Evolutionary conservation across 2,888 invertebrate genomes (phyloP).

Genomic region (Eupithecia inturbata): DNA sequence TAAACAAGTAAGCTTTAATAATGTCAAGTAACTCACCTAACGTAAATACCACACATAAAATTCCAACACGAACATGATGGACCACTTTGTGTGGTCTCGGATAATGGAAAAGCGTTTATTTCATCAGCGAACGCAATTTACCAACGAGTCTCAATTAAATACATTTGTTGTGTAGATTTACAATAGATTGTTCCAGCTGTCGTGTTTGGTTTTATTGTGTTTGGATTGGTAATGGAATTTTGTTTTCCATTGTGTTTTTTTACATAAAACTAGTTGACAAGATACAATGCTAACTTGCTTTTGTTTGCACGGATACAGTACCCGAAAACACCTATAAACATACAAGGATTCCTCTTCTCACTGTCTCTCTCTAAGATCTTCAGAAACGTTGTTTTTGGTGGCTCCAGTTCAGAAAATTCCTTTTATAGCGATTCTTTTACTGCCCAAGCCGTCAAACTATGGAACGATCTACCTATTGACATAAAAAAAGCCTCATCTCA

Average conservation of each 20-base stretch:
- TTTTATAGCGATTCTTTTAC: no score
- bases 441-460: no score
- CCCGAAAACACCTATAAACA: no score
- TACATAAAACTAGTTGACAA: no score
- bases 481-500: no score
- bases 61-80: slow-evolving; percentile 4
- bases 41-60: not conserved
- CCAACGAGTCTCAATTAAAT: not conserved
- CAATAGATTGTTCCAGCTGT: slow-evolving; percentile 7
- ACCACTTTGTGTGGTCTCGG: not conserved
- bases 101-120: slow-evolving; percentile 8
- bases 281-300: no score
- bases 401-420: no score
- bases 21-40: not conserved
- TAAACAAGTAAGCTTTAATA: not conserved
- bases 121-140: slow-evolving; percentile 6
- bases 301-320: no score
- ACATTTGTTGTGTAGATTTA: slow-evolving; percentile 8
- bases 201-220: not conserved
- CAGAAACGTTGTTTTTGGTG: no score
- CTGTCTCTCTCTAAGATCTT: no score
- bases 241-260: not conserved
- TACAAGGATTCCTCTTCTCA: no score
- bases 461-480: no score
- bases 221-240: not conserved